Percentiles rank a stretch among this genome's conserved stretches.
Conservation (phyloP, 2,797 vertebrate genomes). For the Distichodus sexfasciatus region DNA sequence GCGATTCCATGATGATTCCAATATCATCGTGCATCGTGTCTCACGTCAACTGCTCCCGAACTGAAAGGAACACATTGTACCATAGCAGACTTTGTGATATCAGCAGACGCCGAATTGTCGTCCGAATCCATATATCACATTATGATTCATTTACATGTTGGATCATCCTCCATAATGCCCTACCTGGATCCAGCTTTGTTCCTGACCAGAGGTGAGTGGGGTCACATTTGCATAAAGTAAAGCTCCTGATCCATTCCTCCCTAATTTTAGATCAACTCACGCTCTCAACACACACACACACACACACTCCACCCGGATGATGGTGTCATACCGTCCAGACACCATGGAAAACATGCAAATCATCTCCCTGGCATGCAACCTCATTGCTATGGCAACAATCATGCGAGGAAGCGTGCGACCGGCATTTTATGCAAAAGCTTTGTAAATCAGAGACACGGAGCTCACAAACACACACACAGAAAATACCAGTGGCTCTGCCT, state of each 20-base stretch:
- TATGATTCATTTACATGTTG: background rate
- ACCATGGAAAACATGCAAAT: slow-evolving; percentile 63
- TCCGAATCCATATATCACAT: too few relatives aligned
- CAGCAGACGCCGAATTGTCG: too few relatives aligned
- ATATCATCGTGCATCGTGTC: too few relatives aligned
- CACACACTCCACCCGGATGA: slow-evolving; percentile 5
- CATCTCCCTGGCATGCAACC: slow-evolving; percentile 52
- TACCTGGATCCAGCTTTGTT: too few relatives aligned
- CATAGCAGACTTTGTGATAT: too few relatives aligned
- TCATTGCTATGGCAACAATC: slow-evolving; percentile 55
- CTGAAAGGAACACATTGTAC: too few relatives aligned
- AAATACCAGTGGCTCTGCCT: background rate
- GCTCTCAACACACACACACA: background rate
- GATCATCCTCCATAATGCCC: slow-evolving; percentile 15
- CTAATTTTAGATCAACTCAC: slow-evolving; percentile 5
- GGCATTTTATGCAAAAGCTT: slow-evolving; percentile 63
- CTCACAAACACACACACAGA: background rate
- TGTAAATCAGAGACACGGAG: slow-evolving; percentile 33
- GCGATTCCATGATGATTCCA: too few relatives aligned
- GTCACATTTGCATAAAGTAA: slow-evolving; percentile 34
- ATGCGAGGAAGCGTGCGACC: slow-evolving; percentile 46
- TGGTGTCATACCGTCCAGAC: slow-evolving; percentile 31
- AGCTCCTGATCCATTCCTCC: slow-evolving; percentile 1
- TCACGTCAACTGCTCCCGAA: too few relatives aligned
- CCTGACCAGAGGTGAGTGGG: slow-evolving; percentile 17